These are phyloP conservation scores for Cotesia vestalis DNA, from an alignment of 1,140 invertebrate species.

Conservation along the genomic window DNA sequence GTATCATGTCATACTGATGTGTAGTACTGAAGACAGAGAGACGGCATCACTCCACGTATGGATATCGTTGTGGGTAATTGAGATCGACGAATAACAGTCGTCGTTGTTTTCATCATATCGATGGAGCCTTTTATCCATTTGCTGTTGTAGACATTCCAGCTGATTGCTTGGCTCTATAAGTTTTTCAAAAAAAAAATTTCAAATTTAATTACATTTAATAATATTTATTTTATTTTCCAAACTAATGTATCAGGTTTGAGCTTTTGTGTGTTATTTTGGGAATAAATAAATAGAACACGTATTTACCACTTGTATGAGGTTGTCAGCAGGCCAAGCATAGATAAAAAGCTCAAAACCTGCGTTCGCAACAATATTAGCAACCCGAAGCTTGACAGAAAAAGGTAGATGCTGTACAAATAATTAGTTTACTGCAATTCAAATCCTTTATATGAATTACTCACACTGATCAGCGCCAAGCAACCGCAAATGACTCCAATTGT, in stretches of 20 bases:
- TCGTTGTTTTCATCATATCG: constrained; percentile 30
- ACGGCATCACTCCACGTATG: constrained; percentile 39
- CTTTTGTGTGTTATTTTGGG: background rate
- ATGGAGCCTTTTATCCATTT: constrained; percentile 33
- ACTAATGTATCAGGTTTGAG: background rate
- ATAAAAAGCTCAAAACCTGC: constrained; percentile 45
- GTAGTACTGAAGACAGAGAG: constrained; percentile 39
- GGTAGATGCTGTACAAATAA: constrained; percentile 34
- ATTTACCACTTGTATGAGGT: constrained; percentile 43
- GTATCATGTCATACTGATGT: constrained; percentile 21
- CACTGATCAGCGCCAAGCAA: constrained; percentile 38
- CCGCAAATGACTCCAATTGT: constrained; percentile 40
- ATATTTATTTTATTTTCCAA: background rate
- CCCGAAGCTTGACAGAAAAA: constrained; percentile 41
- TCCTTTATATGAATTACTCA: constrained; percentile 31
- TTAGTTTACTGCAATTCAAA: background rate
- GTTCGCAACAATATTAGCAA: constrained; percentile 30
- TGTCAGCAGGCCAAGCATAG: constrained; percentile 47
- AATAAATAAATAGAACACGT: constrained; percentile 1
- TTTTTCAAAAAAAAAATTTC: constrained; percentile 14
- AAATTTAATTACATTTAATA: background rate
- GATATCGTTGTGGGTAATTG: constrained; percentile 40
- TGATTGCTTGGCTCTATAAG: constrained; percentile 30
- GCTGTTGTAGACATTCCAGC: constrained; percentile 29
- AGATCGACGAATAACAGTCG: constrained; percentile 36